These are phyloP conservation scores for Pararge aegeria DNA, from an alignment of 1,140 invertebrate genomes.

Conservation along the genomic window DNA sequence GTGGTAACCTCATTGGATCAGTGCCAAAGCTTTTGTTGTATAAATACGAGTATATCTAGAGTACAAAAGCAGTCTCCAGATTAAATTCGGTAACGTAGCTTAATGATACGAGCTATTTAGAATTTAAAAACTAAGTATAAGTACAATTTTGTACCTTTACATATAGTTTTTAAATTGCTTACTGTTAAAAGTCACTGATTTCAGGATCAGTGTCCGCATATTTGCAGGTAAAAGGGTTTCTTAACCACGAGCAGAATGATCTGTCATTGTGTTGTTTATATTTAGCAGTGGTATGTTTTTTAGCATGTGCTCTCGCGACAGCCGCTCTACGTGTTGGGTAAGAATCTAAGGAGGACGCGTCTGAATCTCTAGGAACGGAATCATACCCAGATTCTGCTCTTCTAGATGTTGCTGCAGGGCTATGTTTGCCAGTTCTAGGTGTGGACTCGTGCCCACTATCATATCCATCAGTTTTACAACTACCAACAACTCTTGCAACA, in stretches of 20 bases:
- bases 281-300: conserved; percentile 75
- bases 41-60: conserved; percentile 74
- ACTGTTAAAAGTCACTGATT: conserved; percentile 81
- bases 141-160: conserved; percentile 34
- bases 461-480: conserved; percentile 84
- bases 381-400: conserved; percentile 93
- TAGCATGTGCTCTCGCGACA: conserved; percentile 81
- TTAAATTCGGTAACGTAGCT: conserved; percentile 79
- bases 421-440: conserved; percentile 88
- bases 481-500: conserved; percentile 63
- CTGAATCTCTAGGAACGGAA: conserved; percentile 91
- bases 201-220: conserved; percentile 84
- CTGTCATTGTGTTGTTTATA: conserved; percentile 81
- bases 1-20: conserved; percentile 65
- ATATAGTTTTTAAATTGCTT: conserved; percentile 28
- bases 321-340: conserved; percentile 85
- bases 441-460: conserved; percentile 90
- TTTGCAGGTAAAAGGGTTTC: conserved; percentile 86
- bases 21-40: conserved; percentile 70
- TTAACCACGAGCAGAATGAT: conserved; percentile 82
- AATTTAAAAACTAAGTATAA: conserved; percentile 42
- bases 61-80: conserved; percentile 79
- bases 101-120: conserved; percentile 67
- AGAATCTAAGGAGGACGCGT: conserved; percentile 90
- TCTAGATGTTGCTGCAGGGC: conserved; percentile 85